Base-by-base conservation (phyloP, 2,113 vertebrate species). In the Columbina picui region DNA sequence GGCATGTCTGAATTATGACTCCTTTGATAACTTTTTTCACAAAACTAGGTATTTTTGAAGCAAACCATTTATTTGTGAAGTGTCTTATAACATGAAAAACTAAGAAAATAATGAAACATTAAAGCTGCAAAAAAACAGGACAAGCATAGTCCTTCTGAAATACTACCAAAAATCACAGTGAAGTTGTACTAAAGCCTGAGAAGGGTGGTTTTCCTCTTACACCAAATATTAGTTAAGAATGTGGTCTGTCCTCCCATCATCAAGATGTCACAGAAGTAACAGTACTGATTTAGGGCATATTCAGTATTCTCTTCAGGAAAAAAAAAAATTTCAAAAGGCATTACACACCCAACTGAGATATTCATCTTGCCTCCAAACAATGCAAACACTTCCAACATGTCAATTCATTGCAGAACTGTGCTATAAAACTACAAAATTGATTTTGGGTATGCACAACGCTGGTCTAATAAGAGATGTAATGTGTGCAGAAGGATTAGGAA, bases 371-470 rank as follows among this genome's bases (percentile, higher is more conserved):
- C 25, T 78, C 29, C 25, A 34, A 82, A 61, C 23, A 71, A 75
- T 1, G 67, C 75, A 53, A 43, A 59, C 55, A 21, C 22, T 81
- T 78, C 10, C n/a, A 80, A 45, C 1, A 0, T 11, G 57, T 55
- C 47, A 68, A 69, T 30, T 87, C 59, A 63, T 26, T 78, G 77
- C 38, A 81, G 7, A 88, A 38, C 10, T 7, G 0, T 34, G 34
- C 77, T 89, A 55, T 1, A 50, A 50, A 70, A 50, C 16, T 9
- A 34, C 23, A 39, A 10, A 55, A 77, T 1, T 50, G 12, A 43
- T 59, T 20, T 61, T 11, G 13, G 10, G 12, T 22, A 75, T 7
- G 14, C 12, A 32, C 0, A 0, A 39, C 36, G 36, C 30, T 4
- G 2, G 7, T 43, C 39, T 49, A 14, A 14, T 0, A 53, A 34